A percentile compares a stretch with the other conserved stretches of the same genome.
Conservation (phyloP, 2,888 invertebrate genomes). For the Cerastis rubricosa region DNA sequence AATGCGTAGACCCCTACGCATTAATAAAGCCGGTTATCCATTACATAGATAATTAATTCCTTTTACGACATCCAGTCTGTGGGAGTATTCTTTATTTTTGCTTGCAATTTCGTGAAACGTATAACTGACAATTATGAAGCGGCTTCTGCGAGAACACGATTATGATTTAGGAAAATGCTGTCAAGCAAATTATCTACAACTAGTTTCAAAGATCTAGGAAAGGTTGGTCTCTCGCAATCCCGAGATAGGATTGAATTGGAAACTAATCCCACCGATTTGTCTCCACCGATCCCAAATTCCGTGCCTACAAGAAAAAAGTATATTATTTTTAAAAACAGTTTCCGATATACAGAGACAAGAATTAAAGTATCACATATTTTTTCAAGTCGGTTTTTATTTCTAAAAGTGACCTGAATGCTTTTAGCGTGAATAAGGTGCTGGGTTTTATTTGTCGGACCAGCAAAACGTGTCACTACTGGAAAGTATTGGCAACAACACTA, state of each 20-base stretch:
- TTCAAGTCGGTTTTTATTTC: no score
- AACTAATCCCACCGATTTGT: no score
- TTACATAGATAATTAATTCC: slow-evolving; percentile 1
- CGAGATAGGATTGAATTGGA: no score
- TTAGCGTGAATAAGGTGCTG: not conserved
- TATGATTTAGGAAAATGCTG: not conserved
- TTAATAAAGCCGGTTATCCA: no score
- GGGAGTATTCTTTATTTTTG: not conserved
- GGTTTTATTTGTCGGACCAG: not conserved
- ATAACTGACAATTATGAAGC: not conserved
- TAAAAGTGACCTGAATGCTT: not conserved
- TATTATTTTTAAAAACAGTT: no score
- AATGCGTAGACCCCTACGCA: no score
- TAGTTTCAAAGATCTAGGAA: not conserved
- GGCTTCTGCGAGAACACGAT: not conserved
- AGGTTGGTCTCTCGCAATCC: no score
- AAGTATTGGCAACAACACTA: not conserved
- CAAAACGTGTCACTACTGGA: not conserved
- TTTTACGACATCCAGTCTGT: slow-evolving; percentile 13
- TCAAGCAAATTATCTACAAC: not conserved
- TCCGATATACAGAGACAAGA: no score
- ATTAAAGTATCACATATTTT: no score
- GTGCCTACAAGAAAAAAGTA: no score
- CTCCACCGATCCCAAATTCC: no score
- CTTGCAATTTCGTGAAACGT: no score